A percentile compares a stretch with the other conserved stretches of the same genome.
Conservation (phyloP, 2,113 vertebrate species). For the Oreochromis niloticus region DNA sequence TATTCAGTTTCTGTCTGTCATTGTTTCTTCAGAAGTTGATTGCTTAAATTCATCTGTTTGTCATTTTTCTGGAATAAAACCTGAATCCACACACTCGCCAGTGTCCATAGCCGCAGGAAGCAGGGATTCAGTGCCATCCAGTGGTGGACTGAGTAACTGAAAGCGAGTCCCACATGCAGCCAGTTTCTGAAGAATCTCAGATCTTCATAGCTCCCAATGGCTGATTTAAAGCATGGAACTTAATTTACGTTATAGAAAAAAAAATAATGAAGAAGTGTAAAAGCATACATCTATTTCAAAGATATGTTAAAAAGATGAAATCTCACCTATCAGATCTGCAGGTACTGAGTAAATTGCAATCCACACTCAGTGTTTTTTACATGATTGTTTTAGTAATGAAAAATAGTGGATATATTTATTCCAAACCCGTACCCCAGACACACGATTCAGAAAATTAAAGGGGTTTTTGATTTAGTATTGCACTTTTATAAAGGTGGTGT, state of each 20-base stretch:
- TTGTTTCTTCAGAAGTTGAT: background rate
- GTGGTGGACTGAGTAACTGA: background rate
- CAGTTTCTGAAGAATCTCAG: background rate
- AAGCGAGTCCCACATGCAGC: background rate
- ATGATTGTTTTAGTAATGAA: background rate
- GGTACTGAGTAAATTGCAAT: background rate
- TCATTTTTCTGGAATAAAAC: background rate
- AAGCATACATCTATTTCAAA: background rate
- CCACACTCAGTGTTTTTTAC: background rate
- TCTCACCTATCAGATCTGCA: background rate
- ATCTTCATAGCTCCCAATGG: background rate
- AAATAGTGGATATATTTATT: background rate
- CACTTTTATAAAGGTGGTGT: background rate
- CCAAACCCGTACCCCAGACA: background rate
- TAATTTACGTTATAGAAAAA: background rate
- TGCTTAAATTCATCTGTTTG: background rate
- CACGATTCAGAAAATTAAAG: background rate
- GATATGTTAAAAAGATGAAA: background rate
- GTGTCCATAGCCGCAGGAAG: conserved; percentile 52
- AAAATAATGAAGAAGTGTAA: background rate
- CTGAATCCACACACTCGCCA: background rate
- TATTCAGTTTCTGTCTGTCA: background rate
- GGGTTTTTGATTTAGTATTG: background rate
- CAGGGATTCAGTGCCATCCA: conserved; percentile 24
- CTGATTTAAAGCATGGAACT: background rate